Evolutionary conservation across 2,113 vertebrate species (phyloP).

Genomic region (Limnothrissa miodon): DNA sequence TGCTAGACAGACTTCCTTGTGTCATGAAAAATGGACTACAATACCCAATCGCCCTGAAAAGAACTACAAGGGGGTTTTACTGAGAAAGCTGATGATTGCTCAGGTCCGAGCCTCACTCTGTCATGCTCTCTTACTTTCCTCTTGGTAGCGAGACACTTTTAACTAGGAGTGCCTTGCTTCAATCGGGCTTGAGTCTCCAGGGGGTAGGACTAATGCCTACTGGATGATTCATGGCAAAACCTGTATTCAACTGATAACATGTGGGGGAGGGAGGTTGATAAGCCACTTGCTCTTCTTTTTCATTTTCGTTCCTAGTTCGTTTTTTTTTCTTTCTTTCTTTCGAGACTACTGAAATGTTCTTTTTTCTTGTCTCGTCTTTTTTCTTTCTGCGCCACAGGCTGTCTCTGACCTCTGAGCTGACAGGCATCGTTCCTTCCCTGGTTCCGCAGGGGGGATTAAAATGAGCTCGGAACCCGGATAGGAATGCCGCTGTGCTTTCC

Average conservation of each 20-base stretch:
- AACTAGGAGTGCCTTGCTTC: slow-evolving; percentile 1
- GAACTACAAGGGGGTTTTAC: not conserved
- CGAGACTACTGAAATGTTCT: slow-evolving; percentile 11
- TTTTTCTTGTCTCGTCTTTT: not conserved
- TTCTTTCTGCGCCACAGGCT: not conserved
- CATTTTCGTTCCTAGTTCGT: not conserved
- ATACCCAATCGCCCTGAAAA: not conserved
- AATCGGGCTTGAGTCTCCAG: not conserved
- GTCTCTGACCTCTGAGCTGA: not conserved
- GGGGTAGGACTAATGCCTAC: not conserved
- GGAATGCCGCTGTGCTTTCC: not conserved
- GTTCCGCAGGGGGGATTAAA: slow-evolving; percentile 22
- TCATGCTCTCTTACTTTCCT: not conserved
- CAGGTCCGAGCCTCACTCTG: not conserved
- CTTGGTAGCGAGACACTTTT: not conserved
- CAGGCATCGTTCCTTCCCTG: not conserved
- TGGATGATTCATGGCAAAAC: slow-evolving; percentile 20
- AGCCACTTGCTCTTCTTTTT: slow-evolving; percentile 18
- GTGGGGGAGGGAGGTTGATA: slow-evolving; percentile 1
- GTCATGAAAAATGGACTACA: not conserved
- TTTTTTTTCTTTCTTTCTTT: not conserved
- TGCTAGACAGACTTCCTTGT: not conserved
- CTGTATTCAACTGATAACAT: slow-evolving; percentile 28
- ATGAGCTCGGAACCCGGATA: slow-evolving; percentile 19
- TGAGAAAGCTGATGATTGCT: not conserved